Conservation (phyloP, 2,113 vertebrate species). For the Psilopsiagon aurifrons region DNA sequence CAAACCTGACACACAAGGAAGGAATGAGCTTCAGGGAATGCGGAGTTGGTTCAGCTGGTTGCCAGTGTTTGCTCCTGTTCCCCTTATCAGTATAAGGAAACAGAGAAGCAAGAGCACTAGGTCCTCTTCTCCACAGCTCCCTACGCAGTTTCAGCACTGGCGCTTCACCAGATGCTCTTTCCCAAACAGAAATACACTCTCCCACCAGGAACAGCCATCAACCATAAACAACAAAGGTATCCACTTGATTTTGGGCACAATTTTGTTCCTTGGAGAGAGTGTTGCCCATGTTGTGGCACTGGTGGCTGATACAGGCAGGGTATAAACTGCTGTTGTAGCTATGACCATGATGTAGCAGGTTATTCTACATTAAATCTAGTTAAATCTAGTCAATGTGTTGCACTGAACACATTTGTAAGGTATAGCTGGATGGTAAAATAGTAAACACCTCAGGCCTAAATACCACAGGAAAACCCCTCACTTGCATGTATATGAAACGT, state of each 20-base stretch:
- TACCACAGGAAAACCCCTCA: constrained; percentile 55
- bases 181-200: neutral
- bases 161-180: neutral
- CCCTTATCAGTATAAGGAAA: neutral
- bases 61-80: neutral
- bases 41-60: neutral
- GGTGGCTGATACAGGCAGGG: neutral
- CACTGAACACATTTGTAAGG: neutral
- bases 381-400: neutral
- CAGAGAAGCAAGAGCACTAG: neutral
- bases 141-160: neutral
- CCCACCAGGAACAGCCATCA: neutral
- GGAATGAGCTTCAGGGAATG: neutral
- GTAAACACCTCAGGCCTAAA: constrained; percentile 48
- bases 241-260: neutral
- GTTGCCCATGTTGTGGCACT: neutral
- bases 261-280: neutral
- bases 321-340: neutral
- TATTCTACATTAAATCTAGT: neutral
- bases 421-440: constrained; percentile 10
- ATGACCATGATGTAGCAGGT: neutral
- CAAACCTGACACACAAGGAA: neutral
- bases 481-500: neutral
- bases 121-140: neutral
- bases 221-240: neutral